These are phyloP conservation scores for Pachyuromys duprasi DNA, from an alignment of 2,797 vertebrate genomes.

Conservation along the genomic window DNA sequence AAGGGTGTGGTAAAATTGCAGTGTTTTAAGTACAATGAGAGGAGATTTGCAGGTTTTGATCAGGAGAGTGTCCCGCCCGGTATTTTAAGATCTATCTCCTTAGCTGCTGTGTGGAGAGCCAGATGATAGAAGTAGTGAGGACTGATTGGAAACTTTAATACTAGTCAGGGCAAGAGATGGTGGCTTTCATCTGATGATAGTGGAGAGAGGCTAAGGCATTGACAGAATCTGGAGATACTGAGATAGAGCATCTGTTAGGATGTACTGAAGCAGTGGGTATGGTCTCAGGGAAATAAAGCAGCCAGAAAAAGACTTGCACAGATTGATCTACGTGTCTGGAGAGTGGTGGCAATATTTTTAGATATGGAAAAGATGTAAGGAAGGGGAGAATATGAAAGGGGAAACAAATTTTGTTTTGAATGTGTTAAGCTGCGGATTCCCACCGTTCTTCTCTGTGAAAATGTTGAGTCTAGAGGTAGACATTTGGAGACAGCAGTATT, in stretches of 20 bases:
- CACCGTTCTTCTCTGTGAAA: not conserved
- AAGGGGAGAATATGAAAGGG: not conserved
- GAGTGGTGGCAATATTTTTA: not conserved
- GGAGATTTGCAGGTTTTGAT: conserved; percentile 9
- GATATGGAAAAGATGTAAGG: not conserved
- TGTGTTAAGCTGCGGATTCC: not conserved
- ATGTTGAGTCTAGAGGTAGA: not conserved
- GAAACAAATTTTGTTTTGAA: not conserved
- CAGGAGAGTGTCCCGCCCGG: not conserved
- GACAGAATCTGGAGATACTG: not conserved
- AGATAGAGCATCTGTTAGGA: not conserved
- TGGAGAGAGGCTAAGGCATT: not conserved
- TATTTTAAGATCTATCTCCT: not conserved
- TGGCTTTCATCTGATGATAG: not conserved
- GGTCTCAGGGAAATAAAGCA: not conserved
- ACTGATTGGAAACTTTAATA: not conserved
- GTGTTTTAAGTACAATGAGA: not conserved
- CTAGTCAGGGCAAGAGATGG: not conserved
- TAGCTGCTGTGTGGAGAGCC: not conserved
- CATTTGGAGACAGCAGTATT: not conserved
- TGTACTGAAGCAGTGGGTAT: not conserved
- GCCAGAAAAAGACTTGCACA: not conserved
- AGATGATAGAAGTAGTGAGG: not conserved
- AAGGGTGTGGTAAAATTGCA: not conserved
- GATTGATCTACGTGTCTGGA: not conserved